phyloP scores from a whole-genome alignment of 2,797 vertebrate species.

The Prionace glauca region DNA sequence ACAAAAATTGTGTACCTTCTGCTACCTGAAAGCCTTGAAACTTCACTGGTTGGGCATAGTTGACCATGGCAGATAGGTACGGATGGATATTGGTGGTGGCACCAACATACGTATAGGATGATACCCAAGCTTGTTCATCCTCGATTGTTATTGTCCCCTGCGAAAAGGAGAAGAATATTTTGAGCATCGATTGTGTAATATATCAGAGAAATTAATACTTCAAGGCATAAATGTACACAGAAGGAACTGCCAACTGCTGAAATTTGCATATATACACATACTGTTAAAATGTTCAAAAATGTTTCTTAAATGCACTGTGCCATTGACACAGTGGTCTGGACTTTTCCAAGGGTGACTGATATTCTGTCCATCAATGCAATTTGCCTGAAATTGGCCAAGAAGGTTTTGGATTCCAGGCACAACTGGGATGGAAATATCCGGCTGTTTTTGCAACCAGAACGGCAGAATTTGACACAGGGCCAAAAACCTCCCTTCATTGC shows the following conservation, averaged over 20 bases:
- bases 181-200: not conserved
- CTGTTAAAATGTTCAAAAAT: not conserved
- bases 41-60: constrained; percentile 97
- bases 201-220: not conserved
- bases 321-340: too few relatives aligned
- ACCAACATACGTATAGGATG: constrained; percentile 93
- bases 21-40: constrained; percentile 93
- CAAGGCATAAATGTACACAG: not conserved
- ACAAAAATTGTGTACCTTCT: constrained; percentile 69
- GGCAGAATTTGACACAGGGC: too few relatives aligned
- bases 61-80: constrained; percentile 93
- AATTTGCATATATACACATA: not conserved
- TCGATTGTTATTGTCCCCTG: constrained; percentile 79
- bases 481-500: too few relatives aligned
- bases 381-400: too few relatives aligned
- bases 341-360: too few relatives aligned
- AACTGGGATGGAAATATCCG: too few relatives aligned
- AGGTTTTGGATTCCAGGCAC: too few relatives aligned
- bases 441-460: too few relatives aligned
- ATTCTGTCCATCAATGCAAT: too few relatives aligned
- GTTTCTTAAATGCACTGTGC: not conserved
- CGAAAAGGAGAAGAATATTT: constrained; percentile 42
- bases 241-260: not conserved
- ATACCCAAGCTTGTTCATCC: constrained; percentile 90
- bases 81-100: constrained; percentile 98